These are phyloP conservation scores for Drosophila lutescens DNA, from an alignment of 2,888 invertebrate species.

Conservation along the genomic window DNA sequence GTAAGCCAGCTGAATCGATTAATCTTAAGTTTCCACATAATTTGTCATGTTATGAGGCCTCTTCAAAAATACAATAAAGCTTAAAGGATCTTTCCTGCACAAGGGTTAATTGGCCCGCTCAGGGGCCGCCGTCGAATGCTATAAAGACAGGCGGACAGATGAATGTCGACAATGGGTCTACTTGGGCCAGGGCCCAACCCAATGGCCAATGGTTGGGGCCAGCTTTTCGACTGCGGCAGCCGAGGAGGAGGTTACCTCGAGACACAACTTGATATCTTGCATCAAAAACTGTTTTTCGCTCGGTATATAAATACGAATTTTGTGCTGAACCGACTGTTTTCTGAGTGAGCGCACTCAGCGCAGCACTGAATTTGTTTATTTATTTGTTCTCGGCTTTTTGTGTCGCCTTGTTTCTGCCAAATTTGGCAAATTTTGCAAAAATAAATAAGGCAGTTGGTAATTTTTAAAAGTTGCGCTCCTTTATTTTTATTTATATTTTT, in stretches of 20 bases:
- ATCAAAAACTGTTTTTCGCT: constrained; percentile 44
- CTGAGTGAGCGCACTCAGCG: constrained; percentile 35
- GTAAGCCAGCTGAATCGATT: not conserved
- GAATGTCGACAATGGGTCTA: constrained; percentile 47
- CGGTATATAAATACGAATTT: constrained; percentile 13
- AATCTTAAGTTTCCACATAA: not conserved
- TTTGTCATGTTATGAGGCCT: not conserved
- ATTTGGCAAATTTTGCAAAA: constrained; percentile 60
- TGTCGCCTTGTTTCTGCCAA: constrained; percentile 40
- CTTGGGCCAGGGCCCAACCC: constrained; percentile 29
- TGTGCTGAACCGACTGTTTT: constrained; percentile 34
- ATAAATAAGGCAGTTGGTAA: constrained; percentile 33
- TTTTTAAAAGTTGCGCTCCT: constrained; percentile 39
- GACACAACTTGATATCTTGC: constrained; percentile 56
- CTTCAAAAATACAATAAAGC: constrained; percentile 16
- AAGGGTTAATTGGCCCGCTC: constrained; percentile 58
- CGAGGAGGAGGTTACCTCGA: constrained; percentile 29
- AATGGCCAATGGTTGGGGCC: constrained; percentile 9
- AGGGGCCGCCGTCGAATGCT: constrained; percentile 12
- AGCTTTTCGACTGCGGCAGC: constrained; percentile 12
- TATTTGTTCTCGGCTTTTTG: constrained; percentile 57
- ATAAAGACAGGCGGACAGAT: constrained; percentile 37
- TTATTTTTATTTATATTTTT: constrained; percentile 8
- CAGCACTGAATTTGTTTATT: constrained; percentile 70
- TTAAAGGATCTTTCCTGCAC: constrained; percentile 33